Conservation (phyloP, 2,888 invertebrate genomes). For the Ischnura elegans region DNA sequence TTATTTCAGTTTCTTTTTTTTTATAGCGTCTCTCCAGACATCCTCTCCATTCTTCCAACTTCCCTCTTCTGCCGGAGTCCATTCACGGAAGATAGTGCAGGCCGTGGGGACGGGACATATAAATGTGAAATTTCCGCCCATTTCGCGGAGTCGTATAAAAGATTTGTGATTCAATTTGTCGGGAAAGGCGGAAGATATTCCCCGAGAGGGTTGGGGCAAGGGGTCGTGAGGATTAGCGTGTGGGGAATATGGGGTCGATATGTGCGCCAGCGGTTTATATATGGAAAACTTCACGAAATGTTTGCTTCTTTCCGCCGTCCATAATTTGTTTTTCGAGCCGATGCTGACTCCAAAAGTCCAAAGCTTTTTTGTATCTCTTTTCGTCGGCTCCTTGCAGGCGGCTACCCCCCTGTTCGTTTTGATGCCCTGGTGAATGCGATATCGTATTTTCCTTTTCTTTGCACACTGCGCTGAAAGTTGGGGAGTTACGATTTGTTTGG, state of each 20-base stretch:
- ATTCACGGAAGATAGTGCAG: background rate
- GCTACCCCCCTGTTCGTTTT: background rate
- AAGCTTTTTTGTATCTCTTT: background rate
- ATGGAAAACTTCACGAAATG: constrained; percentile 16
- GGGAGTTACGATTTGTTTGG: constrained; percentile 19
- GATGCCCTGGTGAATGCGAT: constrained; percentile 2
- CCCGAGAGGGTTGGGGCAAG: background rate
- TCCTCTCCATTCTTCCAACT: background rate
- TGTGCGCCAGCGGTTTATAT: background rate
- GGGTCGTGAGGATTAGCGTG: background rate
- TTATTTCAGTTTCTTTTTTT: constrained; percentile 12
- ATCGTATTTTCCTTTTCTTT: background rate
- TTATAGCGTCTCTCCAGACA: background rate
- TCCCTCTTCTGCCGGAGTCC: background rate
- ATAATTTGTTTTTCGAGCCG: constrained; percentile 10
- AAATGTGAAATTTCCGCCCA: constrained; percentile 54
- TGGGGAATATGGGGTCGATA: background rate
- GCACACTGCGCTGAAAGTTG: background rate
- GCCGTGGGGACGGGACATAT: constrained; percentile 41
- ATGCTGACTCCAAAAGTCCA: background rate
- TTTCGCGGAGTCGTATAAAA: constrained; percentile 43
- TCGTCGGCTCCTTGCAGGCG: background rate
- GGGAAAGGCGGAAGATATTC: constrained; percentile 47
- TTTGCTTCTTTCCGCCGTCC: background rate
- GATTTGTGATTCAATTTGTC: constrained; percentile 64